Evolutionary conservation across 2,888 invertebrate species (phyloP), one percentile per base, ranked within the genome.

Genomic region (Limenitis camilla): DNA sequence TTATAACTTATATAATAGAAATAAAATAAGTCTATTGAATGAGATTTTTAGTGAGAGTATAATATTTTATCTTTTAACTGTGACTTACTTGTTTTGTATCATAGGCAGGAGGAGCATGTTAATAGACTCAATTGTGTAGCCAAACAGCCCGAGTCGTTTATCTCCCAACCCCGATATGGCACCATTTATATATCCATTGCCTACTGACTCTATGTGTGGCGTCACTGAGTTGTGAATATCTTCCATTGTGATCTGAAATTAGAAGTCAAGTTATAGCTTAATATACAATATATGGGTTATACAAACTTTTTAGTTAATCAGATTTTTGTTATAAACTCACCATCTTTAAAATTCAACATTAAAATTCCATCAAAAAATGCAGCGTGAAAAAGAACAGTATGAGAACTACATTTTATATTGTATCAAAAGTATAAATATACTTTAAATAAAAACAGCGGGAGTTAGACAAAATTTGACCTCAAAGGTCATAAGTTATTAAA

Each of bases 81-180:
- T 7, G 1, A 81, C 91, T 83, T 77, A 96, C 96, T 95, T 95
- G 69, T 95, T 95, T 71, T 94, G 92, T 63, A 99, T 93, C 99
- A 99, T 99, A 1, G 99, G 99, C 50, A 99, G 81, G 35, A 99
- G 88, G 19, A 99, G 89, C 91, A 99, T 91, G 71, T 95, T 94
- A 72, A 99, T 94, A 1, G 97, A 96, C 85, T 99, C 99, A 33
- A 96, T 92, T 0, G 97, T 97, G 82, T 98, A 99, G 44, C 96
- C 96, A 76, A 94, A 98, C 57, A 99, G 89, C 1, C 96, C 91
- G 38, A 99, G 90, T 33, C 99, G 89, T 52, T 94, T 92, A 81
- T 99, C 99, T 0, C 88, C 81, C 9, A 93, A 79, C 0, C 92
- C 92, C 3, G 86, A 79, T n/a, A 75, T 68, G 1, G 68, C 65